Base-by-base conservation (phyloP, 2,113 vertebrate genomes). In the Pterophyllum scalare region DNA sequence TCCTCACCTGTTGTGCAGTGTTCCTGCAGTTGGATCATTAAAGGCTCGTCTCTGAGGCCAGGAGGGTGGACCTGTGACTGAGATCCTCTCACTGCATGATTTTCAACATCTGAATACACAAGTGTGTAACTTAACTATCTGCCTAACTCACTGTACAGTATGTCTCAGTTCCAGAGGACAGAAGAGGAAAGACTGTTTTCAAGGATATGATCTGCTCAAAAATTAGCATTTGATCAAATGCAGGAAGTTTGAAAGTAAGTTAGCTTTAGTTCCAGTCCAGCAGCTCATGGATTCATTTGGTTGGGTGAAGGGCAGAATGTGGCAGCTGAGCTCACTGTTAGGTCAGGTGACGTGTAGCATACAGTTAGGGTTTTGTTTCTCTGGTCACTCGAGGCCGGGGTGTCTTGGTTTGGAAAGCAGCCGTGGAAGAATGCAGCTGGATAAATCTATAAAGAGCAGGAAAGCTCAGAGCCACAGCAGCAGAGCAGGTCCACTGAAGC, bases 341-440 rank as follows among this genome's bases (percentile, higher is more conserved):
- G 1, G 38, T 7, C 17, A 26, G 64, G 40, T 12, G 22, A 14
- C 11, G 2, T 7, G 62, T 24, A 0, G 35, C 0, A 14, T 43
- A 15, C 62, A 65, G 14, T 46, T 46, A 15, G 14, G 13, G 5
- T 43, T 43, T 13, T 43, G 22, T 12, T 67, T 1, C 62, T 67
- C 40, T 19, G 1, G 2, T 70, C 65, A 20, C 24, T 20, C 1
- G 5, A 52, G 43, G 5, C 0, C 7, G 15, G 1, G 11, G 46
- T 2, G 14, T 17, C 15, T 17, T 6, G 46, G 46, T 0, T 22
- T 70, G 43, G 43, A 52, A 52, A 52, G 17, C 10, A 28, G 17
- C 17, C 10, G 3, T 12, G 65, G 49, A 11, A 52, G 0, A 20
- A 72, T 31, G 65, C 65, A 72, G 43, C 20, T 72, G 24, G 24